Base-by-base conservation (phyloP, 2,888 invertebrate species). In the Leucoma salicis region DNA sequence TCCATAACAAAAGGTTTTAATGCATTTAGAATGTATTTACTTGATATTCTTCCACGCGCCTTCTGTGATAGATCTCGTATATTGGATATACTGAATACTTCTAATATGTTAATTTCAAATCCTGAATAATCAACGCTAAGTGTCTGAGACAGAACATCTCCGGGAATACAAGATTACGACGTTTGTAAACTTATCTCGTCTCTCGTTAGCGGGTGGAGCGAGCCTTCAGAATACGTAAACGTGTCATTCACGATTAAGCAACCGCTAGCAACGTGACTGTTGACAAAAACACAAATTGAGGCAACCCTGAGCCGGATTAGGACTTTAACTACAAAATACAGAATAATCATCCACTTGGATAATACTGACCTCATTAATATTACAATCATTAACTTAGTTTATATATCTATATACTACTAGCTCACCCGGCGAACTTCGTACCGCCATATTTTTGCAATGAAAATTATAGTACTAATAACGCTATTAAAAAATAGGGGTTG, bases 101-200 rank as follows among this genome's bases (percentile, higher is more conserved):
- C 72, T 78, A 80, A 78, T 78, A 83, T 82, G 86, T 82, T 86
- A 85, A 85, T 84, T 84, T 72, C 63, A 70, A 80, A 82, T 81
- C 78, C 80, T 71, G 78, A 78, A 85, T 83, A 86, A 85, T 83
- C 82, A 85, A 83, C 80, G 74, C 70, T 66, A 70, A 71, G 73
- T 71, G 74, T 69, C 71, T 66, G 70, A 71, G 73, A 72, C 75
- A 69, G 71, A 73, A 70, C 74, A 77, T 80, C 77, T 82, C 79
- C 74, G 78, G 74, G 78, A 81, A 80, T 84, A 78, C 76, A 76
- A 80, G 78, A 78, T 80, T 78, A 77, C 78, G 74, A 79, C 82
- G 81, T 85, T 86, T 78, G 83, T 82, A 83, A 83, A 85, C 82
- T 86, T 84, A 85, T 85, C 86, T 80, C 78, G 83, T 78, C 78